These are phyloP conservation scores for Leucopsar rothschildi DNA, from an alignment of 2,113 vertebrate genomes.

Conservation along the genomic window DNA sequence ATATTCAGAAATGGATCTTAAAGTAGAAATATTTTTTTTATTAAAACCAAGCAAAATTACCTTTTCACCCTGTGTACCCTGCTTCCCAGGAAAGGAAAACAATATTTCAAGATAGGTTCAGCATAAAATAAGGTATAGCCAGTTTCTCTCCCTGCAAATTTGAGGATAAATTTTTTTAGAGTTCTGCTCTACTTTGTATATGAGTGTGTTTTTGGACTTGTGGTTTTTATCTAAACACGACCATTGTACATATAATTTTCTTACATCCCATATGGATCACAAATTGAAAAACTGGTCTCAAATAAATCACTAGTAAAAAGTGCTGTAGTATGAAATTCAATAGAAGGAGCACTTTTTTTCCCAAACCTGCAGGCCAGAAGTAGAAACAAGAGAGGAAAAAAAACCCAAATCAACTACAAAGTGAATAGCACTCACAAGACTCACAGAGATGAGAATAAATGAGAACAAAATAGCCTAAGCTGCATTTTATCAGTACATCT, in stretches of 20 bases:
- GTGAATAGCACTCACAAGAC: background rate
- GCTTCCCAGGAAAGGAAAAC: background rate
- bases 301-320: background rate
- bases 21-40: background rate
- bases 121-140: background rate
- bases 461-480: background rate
- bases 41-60: background rate
- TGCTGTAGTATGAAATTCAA: background rate
- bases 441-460: background rate
- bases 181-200: background rate
- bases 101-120: background rate
- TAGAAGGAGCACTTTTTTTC: background rate
- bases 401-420: background rate
- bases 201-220: background rate
- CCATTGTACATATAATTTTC: background rate
- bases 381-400: background rate
- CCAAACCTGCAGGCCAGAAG: background rate
- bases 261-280: background rate
- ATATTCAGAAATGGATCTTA: background rate
- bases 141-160: background rate
- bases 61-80: background rate
- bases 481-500: background rate
- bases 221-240: background rate
- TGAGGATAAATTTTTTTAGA: background rate
- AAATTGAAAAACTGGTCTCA: background rate